phyloP scores from a whole-genome alignment of 2,797 vertebrate species.

The Pangasius sanitwongsei region DNA sequence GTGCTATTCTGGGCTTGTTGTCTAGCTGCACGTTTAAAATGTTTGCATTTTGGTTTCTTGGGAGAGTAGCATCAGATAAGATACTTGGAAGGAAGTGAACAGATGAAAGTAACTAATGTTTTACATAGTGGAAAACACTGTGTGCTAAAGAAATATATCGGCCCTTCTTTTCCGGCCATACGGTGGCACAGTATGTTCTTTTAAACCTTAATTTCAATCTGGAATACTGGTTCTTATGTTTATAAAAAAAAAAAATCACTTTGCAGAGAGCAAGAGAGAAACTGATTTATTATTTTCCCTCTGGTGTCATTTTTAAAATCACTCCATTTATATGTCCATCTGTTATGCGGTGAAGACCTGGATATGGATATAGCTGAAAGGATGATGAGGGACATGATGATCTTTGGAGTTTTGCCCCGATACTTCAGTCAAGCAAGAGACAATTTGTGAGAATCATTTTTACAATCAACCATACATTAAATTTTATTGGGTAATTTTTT shows the following conservation, averaged over 20 bases:
- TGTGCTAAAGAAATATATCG: slow-evolving; percentile 36
- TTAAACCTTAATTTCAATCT: background rate
- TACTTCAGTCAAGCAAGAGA: background rate
- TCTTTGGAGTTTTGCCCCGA: slow-evolving; percentile 24
- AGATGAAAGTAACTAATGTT: slow-evolving; percentile 49
- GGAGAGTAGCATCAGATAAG: slow-evolving; percentile 49
- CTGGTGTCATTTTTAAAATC: slow-evolving; percentile 39
- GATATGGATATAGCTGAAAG: slow-evolving; percentile 15
- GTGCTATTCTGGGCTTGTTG: slow-evolving; percentile 25
- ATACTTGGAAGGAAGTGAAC: slow-evolving; percentile 37
- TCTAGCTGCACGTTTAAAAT: slow-evolving; percentile 22
- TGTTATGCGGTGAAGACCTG: slow-evolving; percentile 29
- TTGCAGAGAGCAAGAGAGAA: slow-evolving; percentile 1
- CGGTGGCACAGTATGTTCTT: background rate
- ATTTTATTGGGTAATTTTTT: slow-evolving; percentile 17
- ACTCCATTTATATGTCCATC: slow-evolving; percentile 30
- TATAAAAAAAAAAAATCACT: background rate
- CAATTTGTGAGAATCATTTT: slow-evolving; percentile 19
- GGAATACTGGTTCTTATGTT: background rate
- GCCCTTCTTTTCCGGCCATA: background rate
- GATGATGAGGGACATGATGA: slow-evolving; percentile 6
- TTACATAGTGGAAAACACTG: slow-evolving; percentile 27
- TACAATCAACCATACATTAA: background rate
- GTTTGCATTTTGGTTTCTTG: slow-evolving; percentile 31
- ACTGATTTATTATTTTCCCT: slow-evolving; percentile 21